Percentiles rank a stretch among this genome's conserved stretches.
These are phyloP conservation scores for Theristicus caerulescens DNA, from an alignment of 2,113 vertebrate genomes.

Conservation along the genomic window DNA sequence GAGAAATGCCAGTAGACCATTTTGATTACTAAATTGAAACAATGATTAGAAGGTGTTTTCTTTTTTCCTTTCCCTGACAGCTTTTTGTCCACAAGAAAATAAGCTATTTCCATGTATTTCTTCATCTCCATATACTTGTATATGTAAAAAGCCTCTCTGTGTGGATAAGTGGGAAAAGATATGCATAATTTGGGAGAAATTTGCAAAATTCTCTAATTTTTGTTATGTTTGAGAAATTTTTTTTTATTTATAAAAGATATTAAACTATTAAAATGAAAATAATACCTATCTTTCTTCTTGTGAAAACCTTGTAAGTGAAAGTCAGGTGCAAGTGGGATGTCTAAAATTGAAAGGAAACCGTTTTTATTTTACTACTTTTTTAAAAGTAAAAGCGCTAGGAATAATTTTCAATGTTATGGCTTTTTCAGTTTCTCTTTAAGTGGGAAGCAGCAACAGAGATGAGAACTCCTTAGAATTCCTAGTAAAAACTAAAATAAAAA, in stretches of 20 bases:
- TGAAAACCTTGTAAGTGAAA: background rate
- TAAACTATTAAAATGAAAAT: background rate
- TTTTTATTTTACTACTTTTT: background rate
- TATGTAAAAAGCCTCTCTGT: background rate
- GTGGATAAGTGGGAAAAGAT: background rate
- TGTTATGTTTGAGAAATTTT: background rate
- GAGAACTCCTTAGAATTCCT: background rate
- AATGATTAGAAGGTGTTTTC: background rate
- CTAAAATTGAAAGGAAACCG: background rate
- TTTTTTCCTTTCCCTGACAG: background rate
- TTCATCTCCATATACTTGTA: background rate
- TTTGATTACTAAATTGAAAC: background rate
- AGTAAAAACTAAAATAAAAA: background rate
- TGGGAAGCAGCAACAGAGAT: background rate
- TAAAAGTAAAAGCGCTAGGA: too few relatives aligned
- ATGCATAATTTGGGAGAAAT: background rate
- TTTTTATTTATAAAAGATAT: background rate
- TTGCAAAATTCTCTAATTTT: background rate
- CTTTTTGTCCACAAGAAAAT: background rate
- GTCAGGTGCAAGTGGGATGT: background rate
- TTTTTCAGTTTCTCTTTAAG: background rate
- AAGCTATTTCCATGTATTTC: background rate
- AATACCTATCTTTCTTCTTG: background rate
- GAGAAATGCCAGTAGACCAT: background rate
- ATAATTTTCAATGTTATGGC: background rate